A percentile compares a stretch with the other conserved stretches of the same genome.
Conservation (phyloP, 2,113 vertebrate genomes). For the Equus przewalskii region DNA sequence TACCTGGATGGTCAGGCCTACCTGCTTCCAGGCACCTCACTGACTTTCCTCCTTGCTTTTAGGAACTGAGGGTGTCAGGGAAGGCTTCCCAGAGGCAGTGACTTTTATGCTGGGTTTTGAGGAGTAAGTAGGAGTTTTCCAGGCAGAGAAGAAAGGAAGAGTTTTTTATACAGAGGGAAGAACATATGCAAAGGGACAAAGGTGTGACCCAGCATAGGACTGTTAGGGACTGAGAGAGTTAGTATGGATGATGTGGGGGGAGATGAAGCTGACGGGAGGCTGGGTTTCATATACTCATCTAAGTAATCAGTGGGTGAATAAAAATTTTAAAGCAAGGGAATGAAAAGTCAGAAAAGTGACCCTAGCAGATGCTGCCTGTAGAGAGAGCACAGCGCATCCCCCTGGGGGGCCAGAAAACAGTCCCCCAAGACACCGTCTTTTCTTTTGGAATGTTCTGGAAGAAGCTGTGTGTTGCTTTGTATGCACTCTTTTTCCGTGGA, state of each 20-base stretch:
- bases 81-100: background rate
- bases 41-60: background rate
- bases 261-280: background rate
- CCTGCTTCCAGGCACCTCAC: background rate
- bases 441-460: background rate
- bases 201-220: background rate
- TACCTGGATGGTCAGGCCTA: background rate
- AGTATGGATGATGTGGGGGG: background rate
- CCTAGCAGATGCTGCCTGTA: fast-evolving
- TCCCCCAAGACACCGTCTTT: background rate
- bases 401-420: no score
- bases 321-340: background rate
- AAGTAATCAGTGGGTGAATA: background rate
- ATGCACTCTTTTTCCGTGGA: background rate
- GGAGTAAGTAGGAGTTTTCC: constrained; percentile 20
- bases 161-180: background rate
- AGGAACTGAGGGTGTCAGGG: background rate
- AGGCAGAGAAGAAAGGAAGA: background rate
- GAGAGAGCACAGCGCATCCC: background rate
- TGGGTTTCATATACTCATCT: background rate
- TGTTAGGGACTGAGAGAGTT: background rate
- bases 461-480: background rate
- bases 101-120: constrained; percentile 4
- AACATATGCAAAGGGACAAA: background rate
- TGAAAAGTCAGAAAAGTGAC: background rate